phyloP scores from a whole-genome alignment of 2,113 vertebrate species.

The Corapipo altera region DNA sequence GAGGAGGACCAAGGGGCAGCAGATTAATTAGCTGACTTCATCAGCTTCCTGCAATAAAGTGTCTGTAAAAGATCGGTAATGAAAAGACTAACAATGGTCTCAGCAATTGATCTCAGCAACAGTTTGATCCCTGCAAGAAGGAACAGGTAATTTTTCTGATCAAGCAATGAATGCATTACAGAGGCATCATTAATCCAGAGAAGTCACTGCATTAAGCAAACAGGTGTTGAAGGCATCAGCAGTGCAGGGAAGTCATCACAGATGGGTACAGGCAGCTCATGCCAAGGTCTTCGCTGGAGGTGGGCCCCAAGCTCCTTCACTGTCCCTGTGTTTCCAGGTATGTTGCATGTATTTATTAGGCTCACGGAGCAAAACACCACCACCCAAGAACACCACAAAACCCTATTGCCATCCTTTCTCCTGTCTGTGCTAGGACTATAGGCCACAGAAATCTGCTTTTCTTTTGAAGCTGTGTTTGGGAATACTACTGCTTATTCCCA shows the following conservation, averaged over 20 bases:
- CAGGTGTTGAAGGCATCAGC: not conserved
- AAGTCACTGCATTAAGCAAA: not conserved
- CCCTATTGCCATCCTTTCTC: not conserved
- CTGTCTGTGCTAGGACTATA: not conserved
- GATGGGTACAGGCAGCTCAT: not conserved
- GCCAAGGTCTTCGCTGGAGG: not conserved
- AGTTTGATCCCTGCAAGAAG: not conserved
- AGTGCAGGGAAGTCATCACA: not conserved
- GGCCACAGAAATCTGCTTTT: not conserved
- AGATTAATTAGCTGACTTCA: not conserved
- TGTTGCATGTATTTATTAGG: not conserved
- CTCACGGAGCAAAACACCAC: not conserved
- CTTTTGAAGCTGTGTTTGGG: not conserved
- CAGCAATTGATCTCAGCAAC: not conserved
- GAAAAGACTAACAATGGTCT: not conserved
- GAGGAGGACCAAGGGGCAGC: not conserved
- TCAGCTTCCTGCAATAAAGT: not conserved
- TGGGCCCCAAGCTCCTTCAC: not conserved
- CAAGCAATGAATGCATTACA: not conserved
- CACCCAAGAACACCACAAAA: not conserved
- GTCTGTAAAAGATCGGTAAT: not conserved
- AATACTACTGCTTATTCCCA: not conserved
- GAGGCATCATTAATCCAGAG: not conserved
- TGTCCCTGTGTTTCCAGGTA: not conserved
- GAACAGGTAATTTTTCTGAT: not conserved